These are phyloP conservation scores for Ceryle rudis DNA, from an alignment of 2,797 vertebrate genomes.

Conservation along the genomic window DNA sequence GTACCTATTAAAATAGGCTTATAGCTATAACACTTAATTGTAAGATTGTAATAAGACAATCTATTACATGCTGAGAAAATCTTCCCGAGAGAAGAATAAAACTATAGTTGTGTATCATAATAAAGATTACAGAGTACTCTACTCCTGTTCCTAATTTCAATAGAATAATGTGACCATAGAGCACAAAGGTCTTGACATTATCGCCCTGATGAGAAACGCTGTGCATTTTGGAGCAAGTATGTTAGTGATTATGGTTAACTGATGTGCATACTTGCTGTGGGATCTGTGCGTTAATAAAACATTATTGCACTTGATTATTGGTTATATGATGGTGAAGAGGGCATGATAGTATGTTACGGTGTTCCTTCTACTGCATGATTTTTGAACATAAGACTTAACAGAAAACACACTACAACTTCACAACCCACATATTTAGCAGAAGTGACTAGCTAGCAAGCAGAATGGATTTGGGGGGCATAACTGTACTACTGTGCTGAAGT, in stretches of 20 bases:
- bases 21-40: neutral
- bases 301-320: neutral
- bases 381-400: neutral
- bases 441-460: neutral
- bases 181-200: neutral
- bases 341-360: neutral
- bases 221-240: neutral
- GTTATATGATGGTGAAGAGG: neutral
- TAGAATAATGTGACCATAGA: neutral
- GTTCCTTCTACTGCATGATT: neutral
- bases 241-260: neutral
- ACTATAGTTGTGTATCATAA: neutral
- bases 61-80: neutral
- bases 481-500: neutral
- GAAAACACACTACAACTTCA: neutral
- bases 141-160: neutral
- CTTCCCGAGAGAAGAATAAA: neutral
- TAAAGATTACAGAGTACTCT: neutral
- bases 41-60: neutral
- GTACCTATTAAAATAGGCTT: neutral
- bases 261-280: neutral
- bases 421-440: neutral
- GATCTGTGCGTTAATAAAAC: neutral
- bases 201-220: neutral
- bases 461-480: neutral